Evolutionary conservation across 1,140 invertebrate species (phyloP).

Genomic region (Polyergus mexicanus): DNA sequence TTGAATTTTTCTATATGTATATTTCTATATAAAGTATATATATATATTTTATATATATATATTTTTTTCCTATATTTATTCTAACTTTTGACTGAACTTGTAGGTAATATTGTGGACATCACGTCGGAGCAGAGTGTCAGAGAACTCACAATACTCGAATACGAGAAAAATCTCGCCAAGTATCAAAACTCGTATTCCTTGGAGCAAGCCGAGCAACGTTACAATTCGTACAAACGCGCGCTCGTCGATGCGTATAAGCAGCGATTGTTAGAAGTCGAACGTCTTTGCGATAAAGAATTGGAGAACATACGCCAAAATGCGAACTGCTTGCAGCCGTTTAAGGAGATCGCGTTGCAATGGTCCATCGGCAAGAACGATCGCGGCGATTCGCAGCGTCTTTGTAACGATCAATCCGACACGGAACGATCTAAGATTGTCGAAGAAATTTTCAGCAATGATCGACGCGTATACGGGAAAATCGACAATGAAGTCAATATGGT

Average conservation of each 20-base stretch:
- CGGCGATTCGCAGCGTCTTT: conserved; percentile 60
- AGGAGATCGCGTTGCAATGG: conserved; percentile 74
- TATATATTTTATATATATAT: too few relatives aligned
- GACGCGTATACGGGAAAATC: conserved; percentile 24
- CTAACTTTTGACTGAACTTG: neutral
- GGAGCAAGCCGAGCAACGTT: conserved; percentile 73
- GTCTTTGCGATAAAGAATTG: conserved; percentile 75
- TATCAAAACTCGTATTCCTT: conserved; percentile 69
- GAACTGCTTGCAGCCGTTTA: conserved; percentile 67
- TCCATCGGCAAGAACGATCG: conserved; percentile 55
- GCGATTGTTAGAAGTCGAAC: conserved; percentile 72
- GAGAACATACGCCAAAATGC: conserved; percentile 74
- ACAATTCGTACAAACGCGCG: conserved; percentile 67
- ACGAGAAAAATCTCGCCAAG: conserved; percentile 75
- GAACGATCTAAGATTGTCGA: neutral
- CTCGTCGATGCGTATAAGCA: conserved; percentile 71
- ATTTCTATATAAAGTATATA: too few relatives aligned
- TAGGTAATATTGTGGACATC: conserved; percentile 54
- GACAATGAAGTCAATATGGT: conserved; percentile 74
- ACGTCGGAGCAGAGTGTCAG: conserved; percentile 38
- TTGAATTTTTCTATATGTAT: too few relatives aligned
- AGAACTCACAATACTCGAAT: conserved; percentile 71
- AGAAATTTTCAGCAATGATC: neutral
- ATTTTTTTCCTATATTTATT: too few relatives aligned
- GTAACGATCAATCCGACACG: neutral